Evolutionary conservation across 2,113 vertebrate genomes (phyloP).

Genomic region (Phyllostomus discolor): DNA sequence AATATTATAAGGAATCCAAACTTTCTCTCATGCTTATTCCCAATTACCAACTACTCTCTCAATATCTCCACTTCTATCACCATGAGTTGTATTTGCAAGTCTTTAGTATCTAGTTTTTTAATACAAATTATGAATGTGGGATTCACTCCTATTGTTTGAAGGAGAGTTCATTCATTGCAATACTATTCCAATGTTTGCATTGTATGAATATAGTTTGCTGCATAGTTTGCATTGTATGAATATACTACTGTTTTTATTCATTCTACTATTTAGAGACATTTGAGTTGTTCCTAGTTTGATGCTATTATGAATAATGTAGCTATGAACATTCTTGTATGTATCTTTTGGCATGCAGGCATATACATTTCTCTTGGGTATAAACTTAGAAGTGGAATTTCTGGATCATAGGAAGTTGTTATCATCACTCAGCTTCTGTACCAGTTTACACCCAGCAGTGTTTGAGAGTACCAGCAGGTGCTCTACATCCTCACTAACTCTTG

Average conservation of each 20-base stretch:
- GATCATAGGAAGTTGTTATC: not conserved
- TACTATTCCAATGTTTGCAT: not conserved
- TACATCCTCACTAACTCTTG: not conserved
- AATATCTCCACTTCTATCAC: not conserved
- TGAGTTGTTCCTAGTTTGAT: not conserved
- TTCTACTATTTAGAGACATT: not conserved
- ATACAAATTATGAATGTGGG: not conserved
- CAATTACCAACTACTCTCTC: not conserved
- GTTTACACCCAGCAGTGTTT: not conserved
- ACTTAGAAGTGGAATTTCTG: not conserved
- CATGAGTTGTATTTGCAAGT: not conserved
- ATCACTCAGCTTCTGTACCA: not conserved
- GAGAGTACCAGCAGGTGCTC: not conserved
- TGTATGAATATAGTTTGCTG: not conserved
- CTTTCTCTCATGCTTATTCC: not conserved
- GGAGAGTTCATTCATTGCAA: not conserved
- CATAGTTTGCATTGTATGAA: not conserved
- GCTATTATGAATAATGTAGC: not conserved
- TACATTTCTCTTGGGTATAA: not conserved
- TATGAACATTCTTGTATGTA: not conserved
- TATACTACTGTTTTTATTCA: not conserved
- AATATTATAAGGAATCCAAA: not conserved
- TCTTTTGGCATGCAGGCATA: not conserved
- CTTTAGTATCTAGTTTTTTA: slow-evolving; percentile 5
- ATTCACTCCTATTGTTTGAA: not conserved